These are phyloP conservation scores for Chesias legatella DNA, from an alignment of 2,888 invertebrate species.

Conservation along the genomic window DNA sequence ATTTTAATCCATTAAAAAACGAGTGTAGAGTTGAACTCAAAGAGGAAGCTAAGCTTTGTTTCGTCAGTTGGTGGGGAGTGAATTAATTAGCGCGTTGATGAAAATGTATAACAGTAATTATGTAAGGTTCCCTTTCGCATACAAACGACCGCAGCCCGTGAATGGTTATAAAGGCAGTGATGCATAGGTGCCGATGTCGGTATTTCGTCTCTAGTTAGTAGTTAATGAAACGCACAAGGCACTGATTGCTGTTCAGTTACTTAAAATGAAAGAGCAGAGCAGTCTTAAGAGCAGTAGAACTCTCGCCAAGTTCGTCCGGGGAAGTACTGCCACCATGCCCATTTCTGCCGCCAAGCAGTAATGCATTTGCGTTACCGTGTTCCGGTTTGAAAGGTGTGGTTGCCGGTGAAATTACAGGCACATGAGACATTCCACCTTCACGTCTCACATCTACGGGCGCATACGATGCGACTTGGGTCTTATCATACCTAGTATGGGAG, in stretches of 20 bases:
- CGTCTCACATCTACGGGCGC: no score
- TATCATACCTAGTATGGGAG: no score
- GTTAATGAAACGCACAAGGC: slow-evolving; percentile 21
- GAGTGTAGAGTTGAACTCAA: slow-evolving; percentile 25
- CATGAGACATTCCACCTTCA: no score
- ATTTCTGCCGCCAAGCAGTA: no score
- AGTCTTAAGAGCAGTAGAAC: no score
- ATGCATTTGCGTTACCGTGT: no score
- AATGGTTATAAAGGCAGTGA: slow-evolving; percentile 25
- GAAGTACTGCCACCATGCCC: no score
- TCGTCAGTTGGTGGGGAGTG: slow-evolving; percentile 7
- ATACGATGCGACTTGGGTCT: no score
- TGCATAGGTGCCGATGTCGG: slow-evolving; percentile 22
- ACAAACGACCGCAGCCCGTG: slow-evolving; percentile 19
- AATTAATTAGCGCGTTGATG: slow-evolving; percentile 27
- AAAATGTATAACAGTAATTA: slow-evolving; percentile 27
- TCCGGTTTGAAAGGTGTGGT: no score
- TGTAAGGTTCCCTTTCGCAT: slow-evolving; percentile 24
- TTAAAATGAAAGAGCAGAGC: slow-evolving; percentile 9
- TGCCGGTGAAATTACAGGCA: no score
- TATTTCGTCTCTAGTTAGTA: slow-evolving; percentile 19
- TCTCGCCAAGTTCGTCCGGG: no score
- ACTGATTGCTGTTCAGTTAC: slow-evolving; percentile 19
- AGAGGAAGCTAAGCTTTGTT: slow-evolving; percentile 23
- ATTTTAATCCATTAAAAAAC: no score